Percentiles rank a stretch among this genome's conserved stretches.
Evolutionary conservation across 2,797 vertebrate genomes (phyloP).

Genomic region (Tangara arthus): DNA sequence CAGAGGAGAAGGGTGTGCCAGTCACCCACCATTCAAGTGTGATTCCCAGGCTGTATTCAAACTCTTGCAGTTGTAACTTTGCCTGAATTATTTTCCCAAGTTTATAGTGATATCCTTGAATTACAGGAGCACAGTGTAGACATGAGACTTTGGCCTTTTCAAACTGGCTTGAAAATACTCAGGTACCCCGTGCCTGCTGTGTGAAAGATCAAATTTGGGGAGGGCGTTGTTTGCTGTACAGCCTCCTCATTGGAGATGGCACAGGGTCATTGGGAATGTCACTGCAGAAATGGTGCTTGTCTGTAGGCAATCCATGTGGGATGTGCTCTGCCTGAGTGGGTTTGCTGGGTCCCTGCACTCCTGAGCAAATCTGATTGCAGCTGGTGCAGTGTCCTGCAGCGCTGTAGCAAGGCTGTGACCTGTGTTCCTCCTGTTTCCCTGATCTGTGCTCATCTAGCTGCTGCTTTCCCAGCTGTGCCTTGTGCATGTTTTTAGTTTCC

Average conservation of each 20-base stretch:
- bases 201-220: background rate
- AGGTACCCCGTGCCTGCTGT: accelerated
- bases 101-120: background rate
- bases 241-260: background rate
- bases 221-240: background rate
- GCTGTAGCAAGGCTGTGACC: accelerated
- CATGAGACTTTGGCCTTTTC: background rate
- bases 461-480: background rate
- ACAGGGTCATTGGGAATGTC: background rate
- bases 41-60: background rate
- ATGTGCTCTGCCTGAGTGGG: background rate
- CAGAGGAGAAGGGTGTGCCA: background rate
- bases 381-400: background rate
- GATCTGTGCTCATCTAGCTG: background rate
- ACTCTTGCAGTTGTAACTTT: background rate
- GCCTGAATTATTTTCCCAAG: background rate
- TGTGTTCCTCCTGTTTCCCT: background rate
- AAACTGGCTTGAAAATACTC: background rate
- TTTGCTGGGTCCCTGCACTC: background rate
- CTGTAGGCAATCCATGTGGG: background rate
- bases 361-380: background rate
- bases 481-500: background rate
- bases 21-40: accelerated
- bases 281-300: background rate
- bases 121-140: background rate